Conservation (phyloP, 2,113 vertebrate genomes). For the Leuciscus idus region DNA sequence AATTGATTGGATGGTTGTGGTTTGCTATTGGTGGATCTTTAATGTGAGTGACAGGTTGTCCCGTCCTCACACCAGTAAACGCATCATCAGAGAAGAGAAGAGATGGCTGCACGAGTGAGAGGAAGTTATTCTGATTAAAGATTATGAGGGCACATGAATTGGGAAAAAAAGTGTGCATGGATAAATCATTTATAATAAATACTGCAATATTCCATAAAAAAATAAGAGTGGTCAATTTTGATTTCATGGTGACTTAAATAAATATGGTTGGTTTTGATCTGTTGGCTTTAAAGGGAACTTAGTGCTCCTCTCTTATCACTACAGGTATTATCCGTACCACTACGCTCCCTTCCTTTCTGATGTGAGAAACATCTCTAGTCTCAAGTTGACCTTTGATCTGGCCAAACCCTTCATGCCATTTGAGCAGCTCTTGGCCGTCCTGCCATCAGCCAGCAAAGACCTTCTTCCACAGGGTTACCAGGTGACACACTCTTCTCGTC, state of each 20-base stretch:
- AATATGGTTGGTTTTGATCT: not conserved
- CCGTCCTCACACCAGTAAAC: too few relatives aligned
- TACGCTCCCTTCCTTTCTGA: constrained; percentile 97
- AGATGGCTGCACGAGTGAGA: too few relatives aligned
- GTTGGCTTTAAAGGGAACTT: not conserved
- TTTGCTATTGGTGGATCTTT: too few relatives aligned
- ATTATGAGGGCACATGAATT: too few relatives aligned
- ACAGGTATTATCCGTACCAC: constrained; percentile 95
- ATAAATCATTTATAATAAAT: too few relatives aligned
- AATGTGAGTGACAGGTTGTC: too few relatives aligned
- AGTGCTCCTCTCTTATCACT: not conserved
- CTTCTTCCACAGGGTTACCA: constrained; percentile 89
- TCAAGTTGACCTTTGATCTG: constrained; percentile 87
- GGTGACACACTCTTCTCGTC: constrained; percentile 71
- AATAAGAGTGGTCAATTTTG: too few relatives aligned
- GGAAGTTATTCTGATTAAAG: too few relatives aligned
- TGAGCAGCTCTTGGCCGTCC: constrained; percentile 92
- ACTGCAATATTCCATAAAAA: too few relatives aligned
- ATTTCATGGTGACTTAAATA: not conserved
- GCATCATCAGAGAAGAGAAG: too few relatives aligned
- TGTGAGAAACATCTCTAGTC: constrained; percentile 83
- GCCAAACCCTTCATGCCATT: constrained; percentile 96
- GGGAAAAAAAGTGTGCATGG: too few relatives aligned
- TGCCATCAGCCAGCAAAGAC: constrained; percentile 94
- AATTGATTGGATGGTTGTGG: too few relatives aligned